Evolutionary conservation across 2,797 vertebrate genomes (phyloP).

Genomic region (Betta splendens): DNA sequence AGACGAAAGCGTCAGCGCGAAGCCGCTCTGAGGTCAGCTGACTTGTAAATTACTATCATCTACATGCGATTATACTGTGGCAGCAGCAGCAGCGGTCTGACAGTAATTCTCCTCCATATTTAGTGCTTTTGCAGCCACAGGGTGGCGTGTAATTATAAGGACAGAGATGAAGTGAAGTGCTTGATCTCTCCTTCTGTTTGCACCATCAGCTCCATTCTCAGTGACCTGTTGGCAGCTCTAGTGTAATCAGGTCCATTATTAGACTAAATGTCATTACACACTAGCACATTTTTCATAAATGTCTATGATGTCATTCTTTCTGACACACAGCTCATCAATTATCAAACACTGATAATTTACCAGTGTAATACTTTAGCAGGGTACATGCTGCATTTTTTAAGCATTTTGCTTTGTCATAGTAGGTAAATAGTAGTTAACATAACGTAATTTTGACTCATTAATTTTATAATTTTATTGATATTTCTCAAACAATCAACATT

Average conservation of each 20-base stretch:
- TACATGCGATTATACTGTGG: not conserved
- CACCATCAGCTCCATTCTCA: constrained; percentile 1
- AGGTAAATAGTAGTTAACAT: no score
- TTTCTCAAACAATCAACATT: no score
- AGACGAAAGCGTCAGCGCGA: not conserved
- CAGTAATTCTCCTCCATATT: not conserved
- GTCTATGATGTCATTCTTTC: no score
- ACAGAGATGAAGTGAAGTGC: not conserved
- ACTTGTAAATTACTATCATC: not conserved
- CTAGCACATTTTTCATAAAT: not conserved
- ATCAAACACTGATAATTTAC: no score
- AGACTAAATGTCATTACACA: no score
- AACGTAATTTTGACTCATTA: no score
- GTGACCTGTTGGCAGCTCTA: not conserved
- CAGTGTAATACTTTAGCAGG: no score
- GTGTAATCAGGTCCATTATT: no score
- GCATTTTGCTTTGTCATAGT: no score
- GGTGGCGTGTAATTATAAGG: not conserved
- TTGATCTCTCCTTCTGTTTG: not conserved
- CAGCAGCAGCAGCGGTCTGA: not conserved
- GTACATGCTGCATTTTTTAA: no score
- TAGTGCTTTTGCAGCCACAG: not conserved
- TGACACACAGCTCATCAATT: no score
- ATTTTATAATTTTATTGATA: not conserved
- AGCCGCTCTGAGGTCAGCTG: not conserved